Evolutionary conservation across 2,797 vertebrate genomes (phyloP).

Genomic region (Microcaecilia unicolor): DNA sequence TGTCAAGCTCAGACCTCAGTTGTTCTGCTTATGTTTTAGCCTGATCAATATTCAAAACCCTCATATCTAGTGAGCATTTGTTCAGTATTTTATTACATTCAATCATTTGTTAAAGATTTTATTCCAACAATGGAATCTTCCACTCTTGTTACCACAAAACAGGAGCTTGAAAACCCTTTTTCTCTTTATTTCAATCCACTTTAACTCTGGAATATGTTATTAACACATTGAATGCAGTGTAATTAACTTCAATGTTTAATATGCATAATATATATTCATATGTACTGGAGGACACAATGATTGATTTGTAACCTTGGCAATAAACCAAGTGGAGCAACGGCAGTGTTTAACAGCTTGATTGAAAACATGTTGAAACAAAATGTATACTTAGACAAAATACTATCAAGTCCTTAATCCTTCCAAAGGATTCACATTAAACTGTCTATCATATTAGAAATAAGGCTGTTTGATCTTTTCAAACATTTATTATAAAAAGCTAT

Average conservation of each 20-base stretch:
- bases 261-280: slow-evolving; percentile 5
- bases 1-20: too few relatives aligned
- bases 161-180: too few relatives aligned
- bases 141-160: too few relatives aligned
- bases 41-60: too few relatives aligned
- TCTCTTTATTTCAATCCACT: too few relatives aligned
- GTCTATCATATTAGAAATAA: slow-evolving; percentile 5
- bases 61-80: too few relatives aligned
- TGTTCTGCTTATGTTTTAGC: too few relatives aligned
- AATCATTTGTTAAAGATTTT: too few relatives aligned
- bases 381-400: slow-evolving; percentile 23
- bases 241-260: slow-evolving; percentile 10
- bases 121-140: too few relatives aligned
- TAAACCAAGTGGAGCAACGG: background rate
- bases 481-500: slow-evolving; percentile 2
- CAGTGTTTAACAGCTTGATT: slow-evolving; percentile 8
- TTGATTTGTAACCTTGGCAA: slow-evolving; percentile 27
- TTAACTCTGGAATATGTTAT: too few relatives aligned
- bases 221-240: slow-evolving; percentile 3
- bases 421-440: slow-evolving; percentile 10
- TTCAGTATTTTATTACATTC: too few relatives aligned
- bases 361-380: slow-evolving; percentile 7
- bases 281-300: slow-evolving; percentile 4
- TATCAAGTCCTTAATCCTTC: slow-evolving; percentile 26
- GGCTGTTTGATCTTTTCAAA: slow-evolving; percentile 1